These are phyloP conservation scores for Bathynomus jamesi DNA, from an alignment of 1,140 invertebrate genomes.

Conservation along the genomic window DNA sequence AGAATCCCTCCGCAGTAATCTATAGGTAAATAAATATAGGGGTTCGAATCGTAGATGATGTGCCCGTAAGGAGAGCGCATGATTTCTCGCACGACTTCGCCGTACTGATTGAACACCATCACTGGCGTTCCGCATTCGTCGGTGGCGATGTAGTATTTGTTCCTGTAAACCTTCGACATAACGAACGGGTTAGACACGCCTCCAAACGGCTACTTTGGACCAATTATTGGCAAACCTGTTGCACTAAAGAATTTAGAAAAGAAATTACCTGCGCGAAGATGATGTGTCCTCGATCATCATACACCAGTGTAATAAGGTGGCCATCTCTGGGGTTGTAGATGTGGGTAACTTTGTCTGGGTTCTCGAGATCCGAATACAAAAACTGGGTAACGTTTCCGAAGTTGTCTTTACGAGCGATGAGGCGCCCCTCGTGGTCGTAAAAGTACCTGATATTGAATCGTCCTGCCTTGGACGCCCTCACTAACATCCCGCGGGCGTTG, in stretches of 20 bases:
- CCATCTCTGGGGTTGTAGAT: constrained; percentile 87
- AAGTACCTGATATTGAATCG: constrained; percentile 88
- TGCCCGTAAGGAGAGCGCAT: too few relatives aligned
- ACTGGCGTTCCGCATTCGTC: too few relatives aligned
- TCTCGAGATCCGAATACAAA: constrained; percentile 79
- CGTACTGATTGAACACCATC: too few relatives aligned
- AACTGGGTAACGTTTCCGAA: constrained; percentile 91
- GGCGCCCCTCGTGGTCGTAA: constrained; percentile 80
- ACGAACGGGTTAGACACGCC: too few relatives aligned
- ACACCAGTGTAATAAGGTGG: constrained; percentile 79
- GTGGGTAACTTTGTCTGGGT: constrained; percentile 63
- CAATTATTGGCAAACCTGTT: too few relatives aligned
- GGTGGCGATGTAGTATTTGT: too few relatives aligned
- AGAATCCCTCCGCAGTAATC: too few relatives aligned
- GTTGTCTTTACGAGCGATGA: constrained; percentile 81
- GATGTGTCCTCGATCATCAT: constrained; percentile 68
- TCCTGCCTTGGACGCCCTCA: constrained; percentile 67
- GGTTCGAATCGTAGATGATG: too few relatives aligned
- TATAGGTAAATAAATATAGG: too few relatives aligned
- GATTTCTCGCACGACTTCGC: too few relatives aligned
- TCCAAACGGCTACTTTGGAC: too few relatives aligned
- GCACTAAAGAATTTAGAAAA: not conserved
- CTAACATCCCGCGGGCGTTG: constrained; percentile 79
- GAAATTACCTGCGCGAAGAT: constrained; percentile 34
- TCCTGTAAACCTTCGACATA: too few relatives aligned